Percentiles rank a stretch among this genome's conserved stretches.
These are phyloP conservation scores for Porites cylindrica DNA, from an alignment of 92 coral and sea anemone genomes.

Conservation along the genomic window DNA sequence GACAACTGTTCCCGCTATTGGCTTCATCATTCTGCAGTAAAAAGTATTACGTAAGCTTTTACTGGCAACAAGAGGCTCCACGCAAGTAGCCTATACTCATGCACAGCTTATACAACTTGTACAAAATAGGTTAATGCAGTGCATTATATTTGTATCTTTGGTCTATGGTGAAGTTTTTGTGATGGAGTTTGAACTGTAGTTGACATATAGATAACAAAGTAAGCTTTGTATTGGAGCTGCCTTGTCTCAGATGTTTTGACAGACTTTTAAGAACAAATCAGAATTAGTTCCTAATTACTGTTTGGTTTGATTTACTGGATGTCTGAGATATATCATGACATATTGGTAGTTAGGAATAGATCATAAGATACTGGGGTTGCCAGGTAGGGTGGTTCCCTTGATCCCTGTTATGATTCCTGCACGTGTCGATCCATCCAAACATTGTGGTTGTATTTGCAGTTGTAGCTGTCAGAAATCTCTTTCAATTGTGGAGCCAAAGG, in stretches of 20 bases:
- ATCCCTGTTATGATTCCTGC: not conserved
- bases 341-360: not conserved
- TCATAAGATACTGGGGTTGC: not conserved
- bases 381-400: slow-evolving; percentile 2
- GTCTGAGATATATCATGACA: slow-evolving; percentile 1
- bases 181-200: not conserved
- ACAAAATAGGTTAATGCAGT: not conserved
- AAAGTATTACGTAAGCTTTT: too few relatives aligned
- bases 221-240: not conserved
- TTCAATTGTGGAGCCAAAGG: too few relatives aligned
- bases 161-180: not conserved
- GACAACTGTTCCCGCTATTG: too few relatives aligned
- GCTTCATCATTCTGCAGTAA: too few relatives aligned
- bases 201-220: not conserved
- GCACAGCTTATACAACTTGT: not conserved
- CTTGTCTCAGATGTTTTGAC: not conserved
- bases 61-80: not conserved
- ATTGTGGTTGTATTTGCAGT: too few relatives aligned
- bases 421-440: too few relatives aligned
- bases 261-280: not conserved
- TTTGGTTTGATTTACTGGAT: not conserved
- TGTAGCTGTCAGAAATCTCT: too few relatives aligned
- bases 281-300: not conserved
- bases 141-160: slow-evolving; percentile 1
- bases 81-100: not conserved